Percentiles rank a stretch among this genome's conserved stretches.
phyloP scores from a whole-genome alignment of 2,113 vertebrate genomes.

The Pachycephala philippinensis region DNA sequence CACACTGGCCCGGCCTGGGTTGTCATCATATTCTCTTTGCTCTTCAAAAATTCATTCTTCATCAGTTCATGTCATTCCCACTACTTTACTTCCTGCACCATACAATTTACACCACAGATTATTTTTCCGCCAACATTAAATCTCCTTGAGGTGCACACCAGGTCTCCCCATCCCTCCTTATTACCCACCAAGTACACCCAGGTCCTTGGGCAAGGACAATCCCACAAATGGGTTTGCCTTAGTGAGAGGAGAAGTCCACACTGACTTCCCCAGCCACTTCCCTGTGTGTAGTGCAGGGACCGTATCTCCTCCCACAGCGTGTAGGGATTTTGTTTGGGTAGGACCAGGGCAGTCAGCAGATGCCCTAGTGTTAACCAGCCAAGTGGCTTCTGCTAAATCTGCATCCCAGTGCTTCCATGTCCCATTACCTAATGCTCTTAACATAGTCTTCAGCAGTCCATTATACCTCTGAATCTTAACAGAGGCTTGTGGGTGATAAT shows the following conservation, averaged over 20 bases:
- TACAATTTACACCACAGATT: not conserved
- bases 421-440: not conserved
- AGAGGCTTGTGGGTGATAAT: not conserved
- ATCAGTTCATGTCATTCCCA: not conserved
- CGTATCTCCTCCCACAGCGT: rapidly evolving
- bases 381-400: too few relatives aligned
- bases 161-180: not conserved
- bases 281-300: not conserved
- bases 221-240: not conserved
- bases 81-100: not conserved
- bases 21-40: not conserved
- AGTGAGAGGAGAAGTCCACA: not conserved
- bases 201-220: not conserved
- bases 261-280: not conserved
- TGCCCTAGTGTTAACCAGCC: not conserved
- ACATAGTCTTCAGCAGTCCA: not conserved
- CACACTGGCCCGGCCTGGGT: not conserved
- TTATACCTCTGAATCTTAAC: not conserved
- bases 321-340: not conserved
- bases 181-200: not conserved
- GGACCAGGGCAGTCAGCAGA: not conserved
- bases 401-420: not conserved
- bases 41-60: not conserved
- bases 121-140: not conserved
- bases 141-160: not conserved